Evolutionary conservation across 2,797 vertebrate genomes (phyloP), one percentile per base, ranked within the genome.

Genomic region (Epinephelus coioides): DNA sequence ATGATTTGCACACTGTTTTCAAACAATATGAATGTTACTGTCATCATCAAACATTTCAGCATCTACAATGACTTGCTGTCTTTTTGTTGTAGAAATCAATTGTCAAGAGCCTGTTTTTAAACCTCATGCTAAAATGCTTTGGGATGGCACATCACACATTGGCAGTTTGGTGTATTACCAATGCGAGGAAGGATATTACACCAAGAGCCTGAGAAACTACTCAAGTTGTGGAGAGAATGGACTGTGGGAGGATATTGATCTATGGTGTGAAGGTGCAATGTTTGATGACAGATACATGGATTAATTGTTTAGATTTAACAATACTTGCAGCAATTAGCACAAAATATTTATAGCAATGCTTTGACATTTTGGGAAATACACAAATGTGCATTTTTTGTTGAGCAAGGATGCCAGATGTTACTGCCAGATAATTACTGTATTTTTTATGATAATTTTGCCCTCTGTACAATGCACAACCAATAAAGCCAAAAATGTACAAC

Each of bases 101-200:
- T 97, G 96, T 82, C 87, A 89, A 44, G 71, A 86, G 9, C 96
- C 96, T 78, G 83, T 92, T 67, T 88, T 92, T 72, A 94, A 95
- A 86, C 65, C 92, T 19, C 84, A 94, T 18, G 84, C 95, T 83
- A 91, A 94, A 69, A 86, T 91, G 19, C 34, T 94, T 6, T 96
- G 96, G 85, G 93, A 95, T 56, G 95, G 95, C 73, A 90, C 88
- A 18, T 86, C 89, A 3, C 88, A 60, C 2, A 46, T 91, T 46
- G 96, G 95, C 66, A 94, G 94, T 57, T 79, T 80, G 62, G 92
- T 93, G 77, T 85, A 10, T 79, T 97, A 97, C 81, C 79, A 92
- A 7, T 97, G 96, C 88, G 76, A 90, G 82, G 94, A 96, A 81
- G 96, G 95, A 34, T 96, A 92, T 94, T 83, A 89, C 86, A 83